Evolutionary conservation across 2,113 vertebrate genomes (phyloP).

Genomic region (Rhegmatorhina hoffmannsi): DNA sequence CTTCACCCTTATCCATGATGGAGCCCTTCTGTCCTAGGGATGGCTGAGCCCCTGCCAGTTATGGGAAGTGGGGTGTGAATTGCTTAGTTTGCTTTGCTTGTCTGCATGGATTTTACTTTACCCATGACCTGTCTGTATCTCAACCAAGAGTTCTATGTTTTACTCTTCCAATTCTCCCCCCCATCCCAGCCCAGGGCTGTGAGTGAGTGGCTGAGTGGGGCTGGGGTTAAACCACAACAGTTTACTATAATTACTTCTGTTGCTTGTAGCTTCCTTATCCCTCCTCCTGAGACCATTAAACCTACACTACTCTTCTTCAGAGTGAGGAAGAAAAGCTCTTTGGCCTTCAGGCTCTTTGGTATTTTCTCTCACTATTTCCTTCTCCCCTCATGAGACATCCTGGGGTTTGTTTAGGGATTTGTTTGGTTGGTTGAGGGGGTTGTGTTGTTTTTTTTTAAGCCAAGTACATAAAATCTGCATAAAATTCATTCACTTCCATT

Average conservation of each 20-base stretch:
- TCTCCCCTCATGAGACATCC: neutral
- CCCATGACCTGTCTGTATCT: neutral
- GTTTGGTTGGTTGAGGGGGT: neutral
- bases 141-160: neutral
- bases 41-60: neutral
- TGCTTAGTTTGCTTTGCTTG: neutral
- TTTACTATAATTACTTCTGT: conserved; percentile 31
- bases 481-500: neutral
- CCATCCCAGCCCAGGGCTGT: neutral
- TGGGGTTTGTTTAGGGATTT: neutral
- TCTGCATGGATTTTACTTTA: neutral
- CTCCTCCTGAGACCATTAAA: conserved; percentile 49
- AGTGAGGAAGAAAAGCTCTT: conserved; percentile 32
- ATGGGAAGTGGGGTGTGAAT: neutral
- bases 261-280: conserved; percentile 15
- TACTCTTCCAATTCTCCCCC: neutral
- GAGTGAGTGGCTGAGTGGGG: neutral
- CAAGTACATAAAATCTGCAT: neutral
- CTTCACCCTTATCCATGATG: accelerated
- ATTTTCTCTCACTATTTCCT: conserved; percentile 13
- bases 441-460: neutral
- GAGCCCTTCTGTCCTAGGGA: neutral
- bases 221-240: conserved; percentile 23
- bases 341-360: neutral
- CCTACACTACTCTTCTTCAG: neutral